Percentiles rank a stretch among this genome's conserved stretches.
Conservation (phyloP, 2,113 vertebrate genomes). For the Silurus asotus region DNA sequence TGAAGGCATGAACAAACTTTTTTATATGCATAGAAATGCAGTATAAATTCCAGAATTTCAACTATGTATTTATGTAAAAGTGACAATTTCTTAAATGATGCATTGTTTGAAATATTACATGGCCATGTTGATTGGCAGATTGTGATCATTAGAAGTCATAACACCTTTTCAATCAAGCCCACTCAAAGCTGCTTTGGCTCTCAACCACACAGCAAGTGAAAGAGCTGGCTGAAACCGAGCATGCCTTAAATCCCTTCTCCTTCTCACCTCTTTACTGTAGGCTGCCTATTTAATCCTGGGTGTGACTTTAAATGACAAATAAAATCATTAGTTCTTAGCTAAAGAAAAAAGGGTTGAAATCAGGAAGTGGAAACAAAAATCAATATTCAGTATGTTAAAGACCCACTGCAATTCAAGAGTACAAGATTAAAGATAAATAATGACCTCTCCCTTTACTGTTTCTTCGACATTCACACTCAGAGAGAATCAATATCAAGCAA, state of each 20-base stretch:
- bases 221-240: conserved; percentile 14
- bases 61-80: neutral
- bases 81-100: neutral
- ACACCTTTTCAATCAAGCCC: conserved; percentile 30
- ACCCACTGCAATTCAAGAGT: conserved; percentile 65
- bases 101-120: neutral
- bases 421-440: conserved; percentile 67
- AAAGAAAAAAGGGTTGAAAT: conserved; percentile 57
- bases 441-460: conserved; percentile 59
- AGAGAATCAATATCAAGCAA: conserved; percentile 64
- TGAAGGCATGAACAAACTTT: neutral
- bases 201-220: conserved; percentile 4
- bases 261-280: conserved; percentile 8
- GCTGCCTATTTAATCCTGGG: conserved; percentile 2
- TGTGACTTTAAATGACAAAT: conserved; percentile 45
- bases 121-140: conserved; percentile 27
- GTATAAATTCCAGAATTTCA: neutral
- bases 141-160: conserved; percentile 40
- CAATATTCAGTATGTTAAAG: conserved; percentile 74
- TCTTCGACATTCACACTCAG: conserved; percentile 62
- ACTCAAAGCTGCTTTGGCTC: conserved; percentile 42
- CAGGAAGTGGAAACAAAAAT: conserved; percentile 51
- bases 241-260: conserved; percentile 5
- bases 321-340: conserved; percentile 60
- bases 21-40: neutral